Conservation (phyloP, 2,888 invertebrate species). For the Melipona bicolor region DNA sequence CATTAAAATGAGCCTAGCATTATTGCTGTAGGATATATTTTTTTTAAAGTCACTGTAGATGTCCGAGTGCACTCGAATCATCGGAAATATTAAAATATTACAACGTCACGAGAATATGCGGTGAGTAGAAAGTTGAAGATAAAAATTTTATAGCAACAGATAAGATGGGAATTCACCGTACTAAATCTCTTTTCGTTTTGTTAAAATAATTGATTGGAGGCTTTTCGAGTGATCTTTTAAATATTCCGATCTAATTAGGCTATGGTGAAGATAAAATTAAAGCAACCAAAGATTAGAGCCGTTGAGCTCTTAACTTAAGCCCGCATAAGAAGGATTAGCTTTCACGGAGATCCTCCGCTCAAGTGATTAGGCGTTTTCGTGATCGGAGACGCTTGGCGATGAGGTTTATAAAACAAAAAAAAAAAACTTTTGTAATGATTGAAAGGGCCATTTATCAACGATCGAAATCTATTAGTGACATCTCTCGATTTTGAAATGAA, state of each 20-base stretch:
- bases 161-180: background rate
- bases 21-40: no score
- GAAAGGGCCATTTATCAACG: slow-evolving; percentile 6
- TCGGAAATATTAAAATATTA: background rate
- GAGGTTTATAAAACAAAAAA: slow-evolving; percentile 25
- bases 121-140: background rate
- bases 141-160: background rate
- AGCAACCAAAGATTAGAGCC: slow-evolving; percentile 22
- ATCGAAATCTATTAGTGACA: background rate
- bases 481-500: background rate
- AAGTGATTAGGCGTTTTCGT: slow-evolving; percentile 58
- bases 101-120: background rate
- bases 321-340: slow-evolving; percentile 61
- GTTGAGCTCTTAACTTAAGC: slow-evolving; percentile 45
- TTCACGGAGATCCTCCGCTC: slow-evolving; percentile 53
- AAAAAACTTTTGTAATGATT: slow-evolving; percentile 8
- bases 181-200: background rate
- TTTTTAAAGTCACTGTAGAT: background rate
- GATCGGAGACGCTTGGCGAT: slow-evolving; percentile 11
- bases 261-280: slow-evolving; percentile 35
- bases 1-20: no score
- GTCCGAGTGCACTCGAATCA: background rate
- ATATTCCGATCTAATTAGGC: slow-evolving; percentile 39
- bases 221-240: background rate
- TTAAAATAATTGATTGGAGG: background rate